Conservation (phyloP, 2,888 invertebrate species). For the Cistogaster globosa region DNA sequence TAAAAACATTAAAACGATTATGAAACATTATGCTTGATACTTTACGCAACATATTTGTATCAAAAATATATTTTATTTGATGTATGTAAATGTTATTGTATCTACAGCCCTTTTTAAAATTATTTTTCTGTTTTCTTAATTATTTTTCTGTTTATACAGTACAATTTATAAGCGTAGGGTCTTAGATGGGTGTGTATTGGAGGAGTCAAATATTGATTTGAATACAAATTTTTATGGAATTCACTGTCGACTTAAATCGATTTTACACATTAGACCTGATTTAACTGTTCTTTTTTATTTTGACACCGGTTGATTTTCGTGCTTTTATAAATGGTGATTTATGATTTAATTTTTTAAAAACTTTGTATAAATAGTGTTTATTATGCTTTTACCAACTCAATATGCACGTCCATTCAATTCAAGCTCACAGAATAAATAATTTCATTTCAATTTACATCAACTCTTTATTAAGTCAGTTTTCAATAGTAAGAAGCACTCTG, state of each 20-base stretch:
- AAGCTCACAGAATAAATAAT: slow-evolving; percentile 18
- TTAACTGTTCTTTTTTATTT: slow-evolving; percentile 1
- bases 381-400: background rate
- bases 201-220: background rate
- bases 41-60: background rate
- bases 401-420: background rate
- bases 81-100: background rate
- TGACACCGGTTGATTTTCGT: background rate
- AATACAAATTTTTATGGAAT: slow-evolving; percentile 10
- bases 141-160: too few relatives aligned
- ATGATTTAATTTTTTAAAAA: background rate
- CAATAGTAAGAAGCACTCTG: background rate
- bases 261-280: slow-evolving; percentile 1
- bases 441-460: background rate
- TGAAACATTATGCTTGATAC: slow-evolving; percentile 9
- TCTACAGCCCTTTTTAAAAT: too few relatives aligned
- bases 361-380: too few relatives aligned
- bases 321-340: background rate
- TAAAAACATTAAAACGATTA: background rate
- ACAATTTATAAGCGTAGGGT: too few relatives aligned
- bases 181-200: too few relatives aligned
- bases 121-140: too few relatives aligned
- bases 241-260: background rate
- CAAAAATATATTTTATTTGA: too few relatives aligned
- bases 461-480: background rate